phyloP scores from a whole-genome alignment of 2,888 invertebrate species.

The Nomada fabriciana region DNA sequence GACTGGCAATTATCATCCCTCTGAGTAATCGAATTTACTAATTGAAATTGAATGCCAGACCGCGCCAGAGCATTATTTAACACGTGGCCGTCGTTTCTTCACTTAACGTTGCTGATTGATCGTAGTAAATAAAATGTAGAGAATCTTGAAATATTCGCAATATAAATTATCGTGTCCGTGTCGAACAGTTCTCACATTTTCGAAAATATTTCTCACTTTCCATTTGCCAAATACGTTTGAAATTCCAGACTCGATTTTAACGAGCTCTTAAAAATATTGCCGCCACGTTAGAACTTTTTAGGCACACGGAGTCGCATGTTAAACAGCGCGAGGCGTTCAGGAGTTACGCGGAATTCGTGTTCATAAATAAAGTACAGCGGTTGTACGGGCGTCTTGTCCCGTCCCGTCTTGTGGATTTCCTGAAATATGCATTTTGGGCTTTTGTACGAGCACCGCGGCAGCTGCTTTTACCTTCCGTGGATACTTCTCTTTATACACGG shows the following conservation, averaged over 20 bases:
- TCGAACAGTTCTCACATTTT: too few relatives aligned
- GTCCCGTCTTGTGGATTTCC: slow-evolving; percentile 67
- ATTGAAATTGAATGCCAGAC: background rate
- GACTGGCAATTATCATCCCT: background rate
- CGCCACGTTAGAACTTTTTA: background rate
- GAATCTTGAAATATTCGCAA: too few relatives aligned
- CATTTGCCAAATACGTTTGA: too few relatives aligned
- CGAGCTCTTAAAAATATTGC: background rate
- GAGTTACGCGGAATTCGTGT: slow-evolving; percentile 19
- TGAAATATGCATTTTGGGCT: slow-evolving; percentile 71
- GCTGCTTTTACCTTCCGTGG: slow-evolving; percentile 60
- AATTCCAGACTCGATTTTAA: too few relatives aligned
- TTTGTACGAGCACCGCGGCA: slow-evolving; percentile 56
- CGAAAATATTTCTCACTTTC: too few relatives aligned
- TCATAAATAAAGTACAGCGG: slow-evolving; percentile 55
- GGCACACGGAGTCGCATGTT: background rate
- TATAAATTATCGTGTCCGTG: too few relatives aligned
- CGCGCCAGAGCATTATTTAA: too few relatives aligned
- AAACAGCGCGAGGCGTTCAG: background rate
- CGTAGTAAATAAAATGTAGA: too few relatives aligned
- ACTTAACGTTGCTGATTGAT: too few relatives aligned
- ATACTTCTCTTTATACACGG: slow-evolving; percentile 59
- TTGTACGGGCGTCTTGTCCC: slow-evolving; percentile 49
- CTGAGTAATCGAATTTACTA: background rate
- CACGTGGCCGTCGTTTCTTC: too few relatives aligned